Percentiles rank a stretch among this genome's conserved stretches.
Evolutionary conservation across 2,797 vertebrate genomes (phyloP).

Genomic region (Coilia nasus): DNA sequence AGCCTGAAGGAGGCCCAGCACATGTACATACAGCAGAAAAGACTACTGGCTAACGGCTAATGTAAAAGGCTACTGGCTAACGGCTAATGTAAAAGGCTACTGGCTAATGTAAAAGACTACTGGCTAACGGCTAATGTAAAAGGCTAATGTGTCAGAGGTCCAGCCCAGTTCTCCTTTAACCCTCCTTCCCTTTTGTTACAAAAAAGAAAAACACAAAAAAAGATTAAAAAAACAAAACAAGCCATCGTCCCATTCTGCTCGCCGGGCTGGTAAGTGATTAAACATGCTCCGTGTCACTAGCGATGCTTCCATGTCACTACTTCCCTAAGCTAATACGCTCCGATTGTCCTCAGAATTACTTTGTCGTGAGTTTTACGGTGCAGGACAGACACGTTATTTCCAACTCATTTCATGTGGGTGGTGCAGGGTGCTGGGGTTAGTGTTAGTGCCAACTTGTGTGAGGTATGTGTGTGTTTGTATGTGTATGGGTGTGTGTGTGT

Average conservation of each 20-base stretch:
- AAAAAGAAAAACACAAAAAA: constrained; percentile 38
- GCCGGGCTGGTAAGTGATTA: constrained; percentile 74
- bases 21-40: background rate
- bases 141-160: background rate
- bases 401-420: constrained; percentile 77
- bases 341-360: constrained; percentile 80
- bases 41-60: too few relatives aligned
- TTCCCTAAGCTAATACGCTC: constrained; percentile 81
- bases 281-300: constrained; percentile 76
- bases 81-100: too few relatives aligned
- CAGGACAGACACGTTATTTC: constrained; percentile 83
- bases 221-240: constrained; percentile 41
- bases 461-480: background rate
- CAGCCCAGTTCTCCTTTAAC: background rate
- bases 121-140: too few relatives aligned
- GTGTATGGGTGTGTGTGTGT: constrained; percentile 37
- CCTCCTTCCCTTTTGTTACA: background rate
- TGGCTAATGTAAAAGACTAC: too few relatives aligned
- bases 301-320: constrained; percentile 84
- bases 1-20: background rate
- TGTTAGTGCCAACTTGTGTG: background rate
- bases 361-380: constrained; percentile 76
- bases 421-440: background rate
- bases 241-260: constrained; percentile 32
- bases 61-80: too few relatives aligned